phyloP scores from a whole-genome alignment of 2,888 invertebrate species.

The Heliconius sara region DNA sequence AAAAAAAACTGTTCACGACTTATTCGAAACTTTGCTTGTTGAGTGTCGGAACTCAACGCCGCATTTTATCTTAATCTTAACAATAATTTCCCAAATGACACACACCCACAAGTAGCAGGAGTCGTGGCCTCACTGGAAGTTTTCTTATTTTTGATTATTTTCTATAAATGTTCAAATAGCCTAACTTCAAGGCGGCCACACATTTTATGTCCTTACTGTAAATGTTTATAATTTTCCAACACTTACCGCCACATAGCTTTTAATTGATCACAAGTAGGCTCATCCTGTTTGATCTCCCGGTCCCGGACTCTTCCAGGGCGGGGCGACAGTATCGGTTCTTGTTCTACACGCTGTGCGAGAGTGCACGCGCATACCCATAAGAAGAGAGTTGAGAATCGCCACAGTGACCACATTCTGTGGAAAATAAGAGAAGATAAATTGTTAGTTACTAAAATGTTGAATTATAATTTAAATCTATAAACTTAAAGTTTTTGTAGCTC shows the following conservation, averaged over 20 bases:
- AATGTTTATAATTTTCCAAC: neutral
- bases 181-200: neutral
- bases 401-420: constrained; percentile 71
- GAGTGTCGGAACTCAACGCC: too few relatives aligned
- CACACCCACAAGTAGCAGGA: too few relatives aligned
- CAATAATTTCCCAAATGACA: too few relatives aligned
- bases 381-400: constrained; percentile 66
- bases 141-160: too few relatives aligned
- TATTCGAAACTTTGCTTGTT: too few relatives aligned
- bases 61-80: too few relatives aligned
- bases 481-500: too few relatives aligned
- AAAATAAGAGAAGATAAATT: neutral
- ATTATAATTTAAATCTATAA: too few relatives aligned
- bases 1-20: too few relatives aligned
- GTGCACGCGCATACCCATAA: constrained; percentile 62
- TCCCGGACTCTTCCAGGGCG: constrained; percentile 73
- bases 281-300: constrained; percentile 81
- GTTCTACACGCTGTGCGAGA: constrained; percentile 72
- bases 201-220: neutral
- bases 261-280: constrained; percentile 93
- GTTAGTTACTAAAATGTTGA: neutral
- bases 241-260: constrained; percentile 93
- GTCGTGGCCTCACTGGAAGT: too few relatives aligned
- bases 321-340: constrained; percentile 71
- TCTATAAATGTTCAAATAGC: neutral